Evolutionary conservation across 1,140 invertebrate species (phyloP), one percentile per base, ranked within the genome.

Genomic region (Drosophila elegans): DNA sequence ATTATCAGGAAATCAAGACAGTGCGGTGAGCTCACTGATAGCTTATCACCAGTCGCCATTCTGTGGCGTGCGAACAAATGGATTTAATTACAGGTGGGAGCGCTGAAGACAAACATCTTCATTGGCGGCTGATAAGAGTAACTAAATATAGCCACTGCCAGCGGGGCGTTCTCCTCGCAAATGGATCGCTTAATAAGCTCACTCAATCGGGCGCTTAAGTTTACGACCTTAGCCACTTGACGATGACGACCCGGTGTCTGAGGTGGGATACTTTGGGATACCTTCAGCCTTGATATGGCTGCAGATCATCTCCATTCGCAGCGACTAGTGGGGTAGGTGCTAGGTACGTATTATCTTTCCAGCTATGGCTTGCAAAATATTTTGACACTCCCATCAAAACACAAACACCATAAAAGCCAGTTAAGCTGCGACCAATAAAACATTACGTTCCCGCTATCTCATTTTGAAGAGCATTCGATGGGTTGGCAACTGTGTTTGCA

Each of bases 21-120:
- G 61, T 49, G 63, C 38, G 63, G 52, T 71, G 67, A 71, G 67
- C 67, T 71, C 67, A 71, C 67, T 71, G 67, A 57, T 71, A 71
- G 42, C 64, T 56, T 71, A 71, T 71, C 67, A 38, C 16, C 6
- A 32, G 1, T 13, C 32, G 38, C 51, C 46, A 34, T 36, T 62
- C 38, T 32, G 64, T 6, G 59, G 45, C 60, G 60, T 48, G 55
- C 62, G 41, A 64, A 62, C 21, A 46, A 49, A 38, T 44, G 51
- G 61, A 66, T 68, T 64, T 66, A 53, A 60, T 11, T 66, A 21
- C 51, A 71, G 52, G 64, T 71, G 52, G 36, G 44, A 21, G 36
- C 16, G 21, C 25, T 16, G 11, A 36, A 48, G 61, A 27, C 61
- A 27, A 32, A 39, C 45, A 44, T 29, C 29, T 21, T 32, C 36